These are phyloP conservation scores for Turritopsis dohrnii DNA, from an alignment of 30 jellyfish, hydroid and myxozoan genomes.

Conservation along the genomic window DNA sequence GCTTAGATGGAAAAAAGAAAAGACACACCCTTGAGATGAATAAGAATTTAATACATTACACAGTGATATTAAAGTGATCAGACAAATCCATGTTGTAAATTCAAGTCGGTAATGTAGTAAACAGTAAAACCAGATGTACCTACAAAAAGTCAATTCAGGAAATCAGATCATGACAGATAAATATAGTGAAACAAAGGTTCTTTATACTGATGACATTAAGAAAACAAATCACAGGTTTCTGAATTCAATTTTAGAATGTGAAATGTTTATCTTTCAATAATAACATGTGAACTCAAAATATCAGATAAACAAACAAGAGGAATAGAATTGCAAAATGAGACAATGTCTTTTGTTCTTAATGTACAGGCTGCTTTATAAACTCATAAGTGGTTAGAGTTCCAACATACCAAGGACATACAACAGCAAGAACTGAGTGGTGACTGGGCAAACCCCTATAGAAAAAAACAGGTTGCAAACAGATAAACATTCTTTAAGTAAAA, in stretches of 20 bases:
- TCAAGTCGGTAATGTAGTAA: conserved; percentile 68
- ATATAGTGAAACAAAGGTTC: neutral
- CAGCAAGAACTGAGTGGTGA: conserved; percentile 95
- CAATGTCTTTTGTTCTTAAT: neutral
- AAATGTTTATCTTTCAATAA: neutral
- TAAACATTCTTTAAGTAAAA: neutral
- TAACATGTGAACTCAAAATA: neutral
- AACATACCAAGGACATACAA: conserved; percentile 90
- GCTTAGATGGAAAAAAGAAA: too few relatives aligned
- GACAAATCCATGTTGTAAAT: conserved; percentile 43
- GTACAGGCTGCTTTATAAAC: too few relatives aligned
- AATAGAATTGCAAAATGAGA: neutral
- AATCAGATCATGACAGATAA: neutral
- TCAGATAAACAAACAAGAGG: neutral
- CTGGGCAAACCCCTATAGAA: conserved; percentile 92
- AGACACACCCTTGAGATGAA: too few relatives aligned
- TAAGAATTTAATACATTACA: conserved; percentile 28
- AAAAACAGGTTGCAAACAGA: neutral
- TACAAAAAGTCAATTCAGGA: too few relatives aligned
- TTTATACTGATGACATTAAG: neutral
- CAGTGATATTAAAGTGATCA: conserved; percentile 55
- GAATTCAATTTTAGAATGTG: neutral
- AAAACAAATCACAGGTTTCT: neutral
- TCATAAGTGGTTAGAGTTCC: too few relatives aligned
- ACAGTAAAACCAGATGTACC: conserved; percentile 97